Conservation (phyloP, 2,113 vertebrate genomes). For the Lynx canadensis region DNA sequence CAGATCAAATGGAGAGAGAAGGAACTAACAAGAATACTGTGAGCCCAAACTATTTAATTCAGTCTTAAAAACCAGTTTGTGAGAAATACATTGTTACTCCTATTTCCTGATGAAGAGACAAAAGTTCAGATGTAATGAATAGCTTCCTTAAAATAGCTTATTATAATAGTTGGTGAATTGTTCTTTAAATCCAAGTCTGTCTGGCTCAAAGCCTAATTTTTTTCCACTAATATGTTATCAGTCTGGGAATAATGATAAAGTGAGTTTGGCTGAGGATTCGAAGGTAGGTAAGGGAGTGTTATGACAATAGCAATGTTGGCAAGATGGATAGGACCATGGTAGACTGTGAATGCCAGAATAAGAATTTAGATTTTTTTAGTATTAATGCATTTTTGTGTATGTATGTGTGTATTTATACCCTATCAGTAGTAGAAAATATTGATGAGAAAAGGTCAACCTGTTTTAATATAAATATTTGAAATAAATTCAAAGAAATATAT, state of each 20-base stretch:
- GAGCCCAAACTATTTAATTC: not conserved
- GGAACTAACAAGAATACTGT: not conserved
- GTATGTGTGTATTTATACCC: not conserved
- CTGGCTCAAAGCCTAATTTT: not conserved
- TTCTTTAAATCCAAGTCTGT: not conserved
- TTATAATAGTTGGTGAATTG: not conserved
- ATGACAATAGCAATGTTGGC: not conserved
- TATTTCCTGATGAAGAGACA: not conserved
- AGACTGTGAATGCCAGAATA: not conserved
- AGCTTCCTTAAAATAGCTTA: not conserved
- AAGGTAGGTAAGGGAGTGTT: not conserved
- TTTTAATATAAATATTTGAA: not conserved
- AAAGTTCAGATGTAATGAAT: not conserved
- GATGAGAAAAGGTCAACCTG: not conserved
- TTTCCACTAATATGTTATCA: not conserved
- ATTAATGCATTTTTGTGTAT: not conserved
- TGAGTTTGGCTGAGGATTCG: not conserved
- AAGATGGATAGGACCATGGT: not conserved
- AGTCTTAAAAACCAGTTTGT: not conserved
- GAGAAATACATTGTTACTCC: not conserved
- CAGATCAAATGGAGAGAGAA: not conserved
- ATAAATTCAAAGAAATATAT: not conserved
- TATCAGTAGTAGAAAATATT: not conserved
- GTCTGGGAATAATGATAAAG: not conserved
- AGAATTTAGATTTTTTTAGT: not conserved